These are phyloP conservation scores for Aplodontia rufa DNA, from an alignment of 2,113 vertebrate species.

Conservation along the genomic window DNA sequence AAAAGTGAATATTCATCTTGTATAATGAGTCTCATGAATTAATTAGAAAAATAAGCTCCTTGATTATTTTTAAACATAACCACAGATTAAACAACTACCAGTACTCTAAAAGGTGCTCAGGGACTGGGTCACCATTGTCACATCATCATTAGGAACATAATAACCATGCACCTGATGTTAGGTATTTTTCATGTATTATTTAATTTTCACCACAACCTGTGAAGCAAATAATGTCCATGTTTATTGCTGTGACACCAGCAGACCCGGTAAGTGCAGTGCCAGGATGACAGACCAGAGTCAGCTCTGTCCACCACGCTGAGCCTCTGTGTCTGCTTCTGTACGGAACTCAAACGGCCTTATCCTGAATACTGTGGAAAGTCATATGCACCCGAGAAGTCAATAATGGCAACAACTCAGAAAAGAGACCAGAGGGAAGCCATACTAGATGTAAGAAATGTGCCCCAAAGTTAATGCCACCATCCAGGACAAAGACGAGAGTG, in stretches of 20 bases:
- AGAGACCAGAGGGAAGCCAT: not conserved
- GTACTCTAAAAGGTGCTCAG: not conserved
- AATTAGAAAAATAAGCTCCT: not conserved
- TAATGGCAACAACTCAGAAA: not conserved
- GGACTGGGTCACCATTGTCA: not conserved
- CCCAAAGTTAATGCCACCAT: not conserved
- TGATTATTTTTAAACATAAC: not conserved
- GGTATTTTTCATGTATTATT: not conserved
- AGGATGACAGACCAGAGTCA: not conserved
- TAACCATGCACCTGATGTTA: not conserved
- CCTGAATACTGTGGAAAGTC: not conserved
- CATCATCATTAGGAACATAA: not conserved
- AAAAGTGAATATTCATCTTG: not conserved
- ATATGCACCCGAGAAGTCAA: not conserved
- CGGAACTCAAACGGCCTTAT: not conserved
- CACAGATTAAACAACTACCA: not conserved
- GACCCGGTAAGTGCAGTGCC: not conserved
- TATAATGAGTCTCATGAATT: not conserved
- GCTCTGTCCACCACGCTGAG: not conserved
- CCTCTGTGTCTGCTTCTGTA: not conserved
- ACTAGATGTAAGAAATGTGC: not conserved
- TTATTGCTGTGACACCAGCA: not conserved
- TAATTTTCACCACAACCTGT: not conserved
- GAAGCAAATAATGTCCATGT: not conserved
- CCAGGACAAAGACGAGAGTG: not conserved